A percentile compares a stretch with the other conserved stretches of the same genome.
Evolutionary conservation across 64 coral and sea anemone species (phyloP).

Genomic region (Stylophora pistillata): DNA sequence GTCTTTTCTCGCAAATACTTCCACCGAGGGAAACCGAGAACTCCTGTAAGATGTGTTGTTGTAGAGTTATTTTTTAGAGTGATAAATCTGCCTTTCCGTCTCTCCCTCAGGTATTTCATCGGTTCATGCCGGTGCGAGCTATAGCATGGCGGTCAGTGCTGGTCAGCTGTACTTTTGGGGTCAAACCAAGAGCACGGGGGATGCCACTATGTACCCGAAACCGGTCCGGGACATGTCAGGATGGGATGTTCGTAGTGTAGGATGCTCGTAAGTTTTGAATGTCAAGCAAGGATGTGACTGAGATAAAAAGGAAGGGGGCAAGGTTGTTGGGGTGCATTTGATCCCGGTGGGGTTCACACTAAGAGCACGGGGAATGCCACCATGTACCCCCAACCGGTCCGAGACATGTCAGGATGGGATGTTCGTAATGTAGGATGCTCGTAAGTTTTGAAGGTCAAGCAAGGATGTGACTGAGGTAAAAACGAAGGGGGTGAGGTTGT

Average conservation of each 20-base stretch:
- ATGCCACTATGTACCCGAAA: constrained; percentile 93
- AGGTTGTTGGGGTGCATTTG: no score
- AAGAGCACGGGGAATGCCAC: constrained; percentile 81
- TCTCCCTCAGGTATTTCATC: constrained; percentile 28
- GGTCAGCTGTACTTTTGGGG: constrained; percentile 91
- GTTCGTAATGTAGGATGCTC: constrained; percentile 86
- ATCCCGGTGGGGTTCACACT: constrained; percentile 47
- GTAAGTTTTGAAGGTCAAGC: constrained; percentile 53
- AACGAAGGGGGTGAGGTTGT: background rate
- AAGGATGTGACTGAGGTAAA: background rate
- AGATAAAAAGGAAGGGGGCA: background rate
- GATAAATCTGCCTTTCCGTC: background rate
- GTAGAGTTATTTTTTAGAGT: no score
- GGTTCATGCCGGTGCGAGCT: constrained; percentile 68
- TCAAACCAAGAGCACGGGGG: constrained; percentile 76
- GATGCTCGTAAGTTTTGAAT: constrained; percentile 84
- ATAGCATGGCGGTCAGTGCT: constrained; percentile 67
- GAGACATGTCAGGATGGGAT: constrained; percentile 84
- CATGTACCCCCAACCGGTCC: constrained; percentile 90
- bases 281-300: background rate
- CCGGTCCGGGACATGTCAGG: constrained; percentile 81
- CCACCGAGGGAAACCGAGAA: no score
- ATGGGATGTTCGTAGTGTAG: constrained; percentile 85
- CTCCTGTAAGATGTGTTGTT: no score
- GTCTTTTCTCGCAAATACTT: no score